These are phyloP conservation scores for Mongoloraphidia duomilia DNA, from an alignment of 2,888 invertebrate genomes.

Conservation along the genomic window DNA sequence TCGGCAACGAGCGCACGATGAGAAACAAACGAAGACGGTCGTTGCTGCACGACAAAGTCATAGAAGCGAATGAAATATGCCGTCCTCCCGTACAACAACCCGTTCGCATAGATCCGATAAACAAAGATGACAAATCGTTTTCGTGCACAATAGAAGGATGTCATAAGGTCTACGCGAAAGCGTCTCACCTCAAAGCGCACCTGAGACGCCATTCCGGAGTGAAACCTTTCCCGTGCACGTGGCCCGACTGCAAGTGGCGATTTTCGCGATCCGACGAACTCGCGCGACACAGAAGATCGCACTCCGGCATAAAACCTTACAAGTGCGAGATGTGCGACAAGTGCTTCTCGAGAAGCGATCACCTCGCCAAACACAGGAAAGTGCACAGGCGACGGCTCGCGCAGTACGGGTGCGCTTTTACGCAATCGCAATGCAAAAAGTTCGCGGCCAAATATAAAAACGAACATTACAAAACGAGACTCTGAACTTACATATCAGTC, in stretches of 20 bases:
- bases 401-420: conserved; percentile 22
- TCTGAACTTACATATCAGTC: not conserved
- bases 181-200: conserved; percentile 82
- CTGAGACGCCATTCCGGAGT: conserved; percentile 64
- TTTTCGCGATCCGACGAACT: conserved; percentile 91
- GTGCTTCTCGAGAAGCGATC: conserved; percentile 85
- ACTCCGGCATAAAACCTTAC: conserved; percentile 90
- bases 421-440: not conserved
- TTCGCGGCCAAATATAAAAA: not conserved
- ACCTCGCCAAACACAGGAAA: conserved; percentile 81
- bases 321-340: conserved; percentile 78
- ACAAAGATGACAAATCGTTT: conserved; percentile 36
- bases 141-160: conserved; percentile 57
- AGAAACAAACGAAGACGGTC: conserved; percentile 20
- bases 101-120: conserved; percentile 5
- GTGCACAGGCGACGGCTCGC: conserved; percentile 56
- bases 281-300: conserved; percentile 84
- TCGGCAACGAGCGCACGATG: not conserved
- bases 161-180: conserved; percentile 73
- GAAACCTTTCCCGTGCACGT: conserved; percentile 43
- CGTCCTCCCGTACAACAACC: conserved; percentile 11
- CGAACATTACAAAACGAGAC: not conserved
- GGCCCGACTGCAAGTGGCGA: conserved; percentile 71
- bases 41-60: conserved; percentile 21
- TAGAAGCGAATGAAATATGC: conserved; percentile 6